Conservation (phyloP, 2,113 vertebrate species). For the Cinclus cinclus region DNA sequence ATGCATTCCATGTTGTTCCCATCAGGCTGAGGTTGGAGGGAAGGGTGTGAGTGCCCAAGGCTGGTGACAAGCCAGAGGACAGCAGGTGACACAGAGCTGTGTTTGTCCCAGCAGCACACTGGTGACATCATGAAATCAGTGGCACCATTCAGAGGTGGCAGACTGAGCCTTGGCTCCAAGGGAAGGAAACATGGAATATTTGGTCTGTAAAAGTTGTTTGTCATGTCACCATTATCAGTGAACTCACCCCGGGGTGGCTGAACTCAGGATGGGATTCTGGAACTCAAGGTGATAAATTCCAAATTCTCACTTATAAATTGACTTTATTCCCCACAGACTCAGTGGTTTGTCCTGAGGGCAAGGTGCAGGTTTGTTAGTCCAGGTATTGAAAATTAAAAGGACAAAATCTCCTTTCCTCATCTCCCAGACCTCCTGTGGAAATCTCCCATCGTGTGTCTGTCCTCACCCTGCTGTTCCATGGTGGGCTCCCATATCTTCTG, state of each 20-base stretch:
- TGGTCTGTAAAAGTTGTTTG: neutral
- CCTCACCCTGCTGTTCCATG: neutral
- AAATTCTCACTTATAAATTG: neutral
- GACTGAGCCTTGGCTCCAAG: neutral
- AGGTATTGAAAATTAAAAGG: neutral
- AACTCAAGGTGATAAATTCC: neutral
- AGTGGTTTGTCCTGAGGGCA: neutral
- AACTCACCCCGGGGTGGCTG: rapidly evolving
- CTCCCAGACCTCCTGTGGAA: neutral
- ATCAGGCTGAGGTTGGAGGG: neutral
- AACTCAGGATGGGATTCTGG: neutral
- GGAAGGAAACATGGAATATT: neutral
- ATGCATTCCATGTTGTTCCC: conserved; percentile 19
- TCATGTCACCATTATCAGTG: rapidly evolving
- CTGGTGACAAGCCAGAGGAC: neutral
- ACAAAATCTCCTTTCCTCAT: neutral
- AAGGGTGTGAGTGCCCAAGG: neutral
- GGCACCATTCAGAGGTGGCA: neutral
- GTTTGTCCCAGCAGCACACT: neutral
- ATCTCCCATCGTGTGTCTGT: rapidly evolving
- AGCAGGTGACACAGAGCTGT: neutral
- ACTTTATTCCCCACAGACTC: neutral
- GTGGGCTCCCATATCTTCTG: neutral
- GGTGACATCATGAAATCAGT: neutral
- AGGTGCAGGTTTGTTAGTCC: neutral